A percentile compares a stretch with the other conserved stretches of the same genome.
phyloP scores from a whole-genome alignment of 2,888 invertebrate genomes.

The Caenorhabditis zanzibari region DNA sequence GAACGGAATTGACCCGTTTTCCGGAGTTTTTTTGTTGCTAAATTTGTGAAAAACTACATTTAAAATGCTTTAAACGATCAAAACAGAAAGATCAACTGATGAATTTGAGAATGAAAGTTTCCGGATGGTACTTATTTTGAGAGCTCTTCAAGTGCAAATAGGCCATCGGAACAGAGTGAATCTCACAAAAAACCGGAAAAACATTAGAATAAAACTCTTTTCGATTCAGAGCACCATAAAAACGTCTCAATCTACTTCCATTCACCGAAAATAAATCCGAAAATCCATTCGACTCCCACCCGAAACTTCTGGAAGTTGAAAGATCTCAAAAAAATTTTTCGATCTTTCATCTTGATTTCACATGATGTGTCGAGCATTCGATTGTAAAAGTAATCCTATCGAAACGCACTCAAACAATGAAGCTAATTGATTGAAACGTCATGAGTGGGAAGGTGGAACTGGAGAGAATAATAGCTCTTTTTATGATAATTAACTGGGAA shows the following conservation, averaged over 20 bases:
- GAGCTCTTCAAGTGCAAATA: constrained; percentile 35
- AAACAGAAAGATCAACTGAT: background rate
- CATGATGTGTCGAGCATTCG: background rate
- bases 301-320: constrained; percentile 19
- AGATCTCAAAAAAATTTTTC: background rate
- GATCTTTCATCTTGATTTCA: background rate
- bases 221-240: constrained; percentile 54
- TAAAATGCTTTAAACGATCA: background rate
- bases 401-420: background rate
- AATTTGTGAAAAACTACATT: background rate
- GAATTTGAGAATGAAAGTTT: constrained; percentile 1
- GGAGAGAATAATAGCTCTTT: constrained; percentile 5
- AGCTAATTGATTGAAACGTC: constrained; percentile 37
- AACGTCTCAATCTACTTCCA: constrained; percentile 58
- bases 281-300: constrained; percentile 22
- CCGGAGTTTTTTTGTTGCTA: background rate
- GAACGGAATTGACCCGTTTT: constrained; percentile 19
- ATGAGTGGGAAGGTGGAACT: constrained; percentile 38
- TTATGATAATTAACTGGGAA: constrained; percentile 28
- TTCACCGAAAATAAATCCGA: constrained; percentile 35
- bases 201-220: constrained; percentile 40
- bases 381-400: too few species aligned
- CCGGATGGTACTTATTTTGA: background rate
- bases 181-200: background rate
- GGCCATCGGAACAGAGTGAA: constrained; percentile 2